Evolutionary conservation across 2,888 invertebrate genomes (phyloP).

Genomic region (Graphium colonna): DNA sequence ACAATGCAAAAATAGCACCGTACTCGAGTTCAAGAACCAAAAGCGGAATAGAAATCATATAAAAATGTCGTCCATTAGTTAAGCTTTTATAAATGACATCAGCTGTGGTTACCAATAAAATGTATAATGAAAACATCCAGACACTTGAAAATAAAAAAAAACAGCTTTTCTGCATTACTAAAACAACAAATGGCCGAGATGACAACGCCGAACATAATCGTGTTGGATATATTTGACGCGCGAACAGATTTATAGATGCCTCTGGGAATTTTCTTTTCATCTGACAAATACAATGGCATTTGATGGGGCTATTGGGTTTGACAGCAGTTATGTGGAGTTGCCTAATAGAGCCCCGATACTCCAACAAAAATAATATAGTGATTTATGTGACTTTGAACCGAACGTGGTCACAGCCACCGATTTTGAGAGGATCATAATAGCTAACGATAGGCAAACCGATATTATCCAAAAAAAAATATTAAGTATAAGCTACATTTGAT

Average conservation of each 20-base stretch:
- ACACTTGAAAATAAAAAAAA: neutral
- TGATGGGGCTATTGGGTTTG: neutral
- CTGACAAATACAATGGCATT: neutral
- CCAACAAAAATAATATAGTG: too few relatives aligned
- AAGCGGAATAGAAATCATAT: too few relatives aligned
- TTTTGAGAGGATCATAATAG: too few relatives aligned
- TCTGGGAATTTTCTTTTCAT: constrained; percentile 1
- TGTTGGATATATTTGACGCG: neutral
- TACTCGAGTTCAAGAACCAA: too few relatives aligned
- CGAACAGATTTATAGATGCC: constrained; percentile 3
- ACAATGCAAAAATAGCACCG: too few relatives aligned
- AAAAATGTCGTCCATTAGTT: too few relatives aligned
- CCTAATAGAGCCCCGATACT: neutral
- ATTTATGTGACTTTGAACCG: too few relatives aligned
- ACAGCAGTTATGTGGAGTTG: neutral
- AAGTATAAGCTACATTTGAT: too few relatives aligned
- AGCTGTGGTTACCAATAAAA: neutral
- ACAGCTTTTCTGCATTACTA: neutral
- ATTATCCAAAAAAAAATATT: too few relatives aligned
- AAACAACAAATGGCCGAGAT: neutral
- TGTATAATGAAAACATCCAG: neutral
- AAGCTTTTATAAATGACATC: too few relatives aligned
- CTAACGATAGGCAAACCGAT: too few relatives aligned
- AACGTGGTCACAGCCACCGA: too few relatives aligned
- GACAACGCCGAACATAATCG: neutral